Base-by-base conservation (phyloP, 2,888 invertebrate species). In the Tortricodes alternella region DNA sequence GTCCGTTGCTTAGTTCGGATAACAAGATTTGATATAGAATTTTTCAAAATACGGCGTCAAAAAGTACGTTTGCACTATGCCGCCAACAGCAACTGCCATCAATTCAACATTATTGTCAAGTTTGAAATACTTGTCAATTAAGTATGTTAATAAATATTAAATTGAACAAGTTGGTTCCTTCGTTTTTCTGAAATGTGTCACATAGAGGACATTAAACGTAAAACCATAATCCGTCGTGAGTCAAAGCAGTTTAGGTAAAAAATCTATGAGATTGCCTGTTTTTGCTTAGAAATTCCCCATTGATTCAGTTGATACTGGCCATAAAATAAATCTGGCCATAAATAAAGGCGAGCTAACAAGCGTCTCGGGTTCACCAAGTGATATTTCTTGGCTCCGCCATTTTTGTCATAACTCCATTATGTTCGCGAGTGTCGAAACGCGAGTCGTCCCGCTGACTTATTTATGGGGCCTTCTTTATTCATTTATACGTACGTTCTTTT, bases 281-380 rank as follows among this genome's bases (percentile, higher is more conserved):
- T 68, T 66, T n/a, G 69, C 69, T 66, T 67, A 64, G 68, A 70
- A 70, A 71, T 72, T 71, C 75, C 74, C 78, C 75, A 80, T 84
- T 80, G 80, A 85, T 81, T 78, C 75, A 66, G 64, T 64, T 72
- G 68, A 73, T 76, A 79, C 85, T 75, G 81, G 83, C 73, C 83
- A 90, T 90, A 90, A 90, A 91, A 89, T 90, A 91, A 91, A 91
- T 90, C 90, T 86, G 82, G 81, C 68, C 89, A 90, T 91, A 91
- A 91, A 91, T 91, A 91, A 90, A 85, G 76, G 70, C 74, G 71
- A 69, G 86, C 90, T 91, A 91, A 91, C 91, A 91, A 91, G 91
- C 87, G 83, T 88, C 86, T 91, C 89, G 87, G 86, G 83, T 91
- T 90, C 85, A 75, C 80, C 84, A 79, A 85, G 84, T 84, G 77